Evolutionary conservation across 2,113 vertebrate species (phyloP), one percentile per base, ranked within the genome.

Genomic region (Sinocyclocheilus rhinocerous): DNA sequence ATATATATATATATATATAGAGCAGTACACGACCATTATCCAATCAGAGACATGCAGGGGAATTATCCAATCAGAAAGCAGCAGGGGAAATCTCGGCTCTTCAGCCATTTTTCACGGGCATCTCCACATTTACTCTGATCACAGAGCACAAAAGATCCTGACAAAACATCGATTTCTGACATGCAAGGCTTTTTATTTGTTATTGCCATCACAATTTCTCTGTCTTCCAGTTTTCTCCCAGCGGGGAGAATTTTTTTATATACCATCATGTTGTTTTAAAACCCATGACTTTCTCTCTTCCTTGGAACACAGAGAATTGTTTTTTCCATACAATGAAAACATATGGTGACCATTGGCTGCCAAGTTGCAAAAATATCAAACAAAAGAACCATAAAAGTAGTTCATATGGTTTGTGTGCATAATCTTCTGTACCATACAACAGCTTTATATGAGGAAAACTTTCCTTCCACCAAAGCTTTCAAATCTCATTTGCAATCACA

Each of bases 91-190:
- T 81, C 22, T 48, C 15, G 3, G 29, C 12, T n/a, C 6, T 75
- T 48, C 72, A 24, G 39, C 42, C 11, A 76, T 48, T 48, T 12
- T 50, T 42, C 26, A 9, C 16, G 0, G 16, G 67, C 67, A 70
- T 70, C 67, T 70, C 67, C 73, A 76, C 42, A 76, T 76, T 76
- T 50, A 76, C n/a, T 76, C 73, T 76, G 73, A 76, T 76, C 73
- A 48, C 13, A 76, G 42, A 24, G 73, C n/a, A 76, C 73, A 76
- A 76, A 76, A 76, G 42, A 76, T 76, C 72, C 72, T 1, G 72
- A 76, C 42, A 75, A 76, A 76, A 48, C 73, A 26, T 15, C 1
- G 39, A 75, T 75, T 75, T 24, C 6, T 24, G 39, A 75, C 42
- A 75, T 48, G 72, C 22, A 22, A 76, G 72, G n/a, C 72, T 26